Conservation (phyloP, 2,888 invertebrate species). For the Aspidapion aeneum region DNA sequence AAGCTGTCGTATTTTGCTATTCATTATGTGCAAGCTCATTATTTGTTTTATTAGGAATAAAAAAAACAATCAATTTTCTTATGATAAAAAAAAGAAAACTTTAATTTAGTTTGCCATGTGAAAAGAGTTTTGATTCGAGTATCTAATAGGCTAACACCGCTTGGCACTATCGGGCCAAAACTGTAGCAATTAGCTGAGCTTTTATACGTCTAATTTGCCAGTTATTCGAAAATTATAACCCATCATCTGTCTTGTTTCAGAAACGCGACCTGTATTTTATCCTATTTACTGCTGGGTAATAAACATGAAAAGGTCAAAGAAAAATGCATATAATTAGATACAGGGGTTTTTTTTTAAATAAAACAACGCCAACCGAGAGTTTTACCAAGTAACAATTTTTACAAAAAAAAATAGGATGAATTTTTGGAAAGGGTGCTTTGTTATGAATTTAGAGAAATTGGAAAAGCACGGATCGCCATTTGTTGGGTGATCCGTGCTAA, state of each 20-base stretch:
- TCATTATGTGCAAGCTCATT: too few relatives aligned
- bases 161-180: slow-evolving; percentile 35
- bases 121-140: slow-evolving; percentile 8
- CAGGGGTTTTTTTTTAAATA: background rate
- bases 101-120: background rate
- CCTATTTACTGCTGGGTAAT: background rate
- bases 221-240: slow-evolving; percentile 37
- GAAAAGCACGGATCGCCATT: too few relatives aligned
- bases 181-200: slow-evolving; percentile 34
- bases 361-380: too few relatives aligned
- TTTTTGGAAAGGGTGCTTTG: too few relatives aligned
- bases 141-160: slow-evolving; percentile 39
- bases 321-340: background rate
- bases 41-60: too few relatives aligned
- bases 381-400: too few relatives aligned
- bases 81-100: too few relatives aligned
- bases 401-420: too few relatives aligned
- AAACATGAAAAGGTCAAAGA: background rate
- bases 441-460: too few relatives aligned
- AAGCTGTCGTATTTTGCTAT: too few relatives aligned
- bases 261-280: background rate
- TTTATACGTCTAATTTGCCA: slow-evolving; percentile 38
- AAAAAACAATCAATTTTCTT: too few relatives aligned
- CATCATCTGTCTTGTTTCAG: slow-evolving; percentile 5
- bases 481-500: too few relatives aligned